Percentiles rank a stretch among this genome's conserved stretches.
Conservation (phyloP, 2,888 invertebrate species). For the Cheiracanthium punctorium region DNA sequence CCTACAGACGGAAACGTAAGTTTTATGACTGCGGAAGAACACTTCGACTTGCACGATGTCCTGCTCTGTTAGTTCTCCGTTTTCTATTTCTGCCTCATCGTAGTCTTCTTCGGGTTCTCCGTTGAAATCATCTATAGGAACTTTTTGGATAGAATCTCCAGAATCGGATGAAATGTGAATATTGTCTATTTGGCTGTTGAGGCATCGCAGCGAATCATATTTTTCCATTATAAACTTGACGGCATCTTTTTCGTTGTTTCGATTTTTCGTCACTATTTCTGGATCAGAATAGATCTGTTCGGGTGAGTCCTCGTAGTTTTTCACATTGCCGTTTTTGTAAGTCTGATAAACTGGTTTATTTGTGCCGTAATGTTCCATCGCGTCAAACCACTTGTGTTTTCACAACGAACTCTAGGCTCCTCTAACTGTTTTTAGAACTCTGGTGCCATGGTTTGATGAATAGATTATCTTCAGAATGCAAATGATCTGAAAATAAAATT, state of each 20-base stretch:
- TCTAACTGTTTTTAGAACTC: no score
- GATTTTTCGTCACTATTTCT: slow-evolving; percentile 55
- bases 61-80: slow-evolving; percentile 75
- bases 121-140: background rate
- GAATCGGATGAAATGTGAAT: slow-evolving; percentile 52
- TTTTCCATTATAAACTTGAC: slow-evolving; percentile 66
- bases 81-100: background rate
- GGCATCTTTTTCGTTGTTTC: slow-evolving; percentile 64
- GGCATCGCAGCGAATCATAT: slow-evolving; percentile 54
- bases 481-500: background rate
- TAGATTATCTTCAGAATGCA: background rate
- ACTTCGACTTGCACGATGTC: slow-evolving; percentile 82
- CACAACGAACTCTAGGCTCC: no score
- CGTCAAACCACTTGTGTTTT: background rate
- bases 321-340: slow-evolving; percentile 44
- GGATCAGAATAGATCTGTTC: slow-evolving; percentile 64
- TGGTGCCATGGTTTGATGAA: no score
- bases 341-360: slow-evolving; percentile 23
- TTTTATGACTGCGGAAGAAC: slow-evolving; percentile 85
- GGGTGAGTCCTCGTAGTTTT: slow-evolving; percentile 30
- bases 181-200: slow-evolving; percentile 56
- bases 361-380: slow-evolving; percentile 34
- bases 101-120: slow-evolving; percentile 17
- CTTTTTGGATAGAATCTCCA: slow-evolving; percentile 47
- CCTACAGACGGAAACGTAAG: slow-evolving; percentile 85